A percentile compares a stretch with the other conserved stretches of the same genome.
These are phyloP conservation scores for Scophthalmus maximus DNA, from an alignment of 2,113 vertebrate genomes.

Conservation along the genomic window DNA sequence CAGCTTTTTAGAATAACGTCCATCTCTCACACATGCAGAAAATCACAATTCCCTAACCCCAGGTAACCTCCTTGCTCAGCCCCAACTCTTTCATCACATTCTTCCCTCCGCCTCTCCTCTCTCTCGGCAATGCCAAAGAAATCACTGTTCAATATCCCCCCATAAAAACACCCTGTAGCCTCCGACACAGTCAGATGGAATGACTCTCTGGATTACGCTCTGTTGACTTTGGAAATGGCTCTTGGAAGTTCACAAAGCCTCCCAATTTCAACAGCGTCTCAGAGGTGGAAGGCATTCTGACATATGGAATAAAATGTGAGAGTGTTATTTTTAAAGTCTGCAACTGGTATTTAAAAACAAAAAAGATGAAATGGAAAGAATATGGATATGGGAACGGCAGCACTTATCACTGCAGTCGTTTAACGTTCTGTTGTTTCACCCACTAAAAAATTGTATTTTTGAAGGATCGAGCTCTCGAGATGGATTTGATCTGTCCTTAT, in stretches of 20 bases:
- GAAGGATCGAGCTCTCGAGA: constrained; percentile 6
- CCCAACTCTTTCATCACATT: constrained; percentile 60
- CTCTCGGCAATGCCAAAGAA: constrained; percentile 59
- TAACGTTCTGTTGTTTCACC: constrained; percentile 38
- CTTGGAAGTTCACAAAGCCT: constrained; percentile 59
- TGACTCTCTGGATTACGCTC: constrained; percentile 58
- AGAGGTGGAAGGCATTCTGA: constrained; percentile 54
- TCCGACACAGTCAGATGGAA: constrained; percentile 62
- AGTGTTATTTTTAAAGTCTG: constrained; percentile 52
- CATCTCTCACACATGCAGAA: constrained; percentile 5
- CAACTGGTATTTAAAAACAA: constrained; percentile 40
- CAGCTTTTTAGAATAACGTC: constrained; percentile 1
- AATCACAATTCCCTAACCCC: constrained; percentile 48
- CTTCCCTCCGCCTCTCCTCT: constrained; percentile 55
- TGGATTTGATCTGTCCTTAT: background rate
- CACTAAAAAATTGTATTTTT: constrained; percentile 12
- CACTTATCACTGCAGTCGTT: background rate
- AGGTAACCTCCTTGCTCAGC: constrained; percentile 46
- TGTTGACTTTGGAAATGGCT: constrained; percentile 76
- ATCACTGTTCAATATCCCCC: constrained; percentile 70
- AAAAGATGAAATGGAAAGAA: constrained; percentile 15
- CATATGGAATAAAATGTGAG: constrained; percentile 56
- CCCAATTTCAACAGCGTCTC: constrained; percentile 64
- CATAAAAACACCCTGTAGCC: constrained; percentile 53
- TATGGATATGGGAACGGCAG: constrained; percentile 8